Base-by-base conservation (phyloP, 2,888 invertebrate genomes). In the Nephrotoma flavescens region DNA sequence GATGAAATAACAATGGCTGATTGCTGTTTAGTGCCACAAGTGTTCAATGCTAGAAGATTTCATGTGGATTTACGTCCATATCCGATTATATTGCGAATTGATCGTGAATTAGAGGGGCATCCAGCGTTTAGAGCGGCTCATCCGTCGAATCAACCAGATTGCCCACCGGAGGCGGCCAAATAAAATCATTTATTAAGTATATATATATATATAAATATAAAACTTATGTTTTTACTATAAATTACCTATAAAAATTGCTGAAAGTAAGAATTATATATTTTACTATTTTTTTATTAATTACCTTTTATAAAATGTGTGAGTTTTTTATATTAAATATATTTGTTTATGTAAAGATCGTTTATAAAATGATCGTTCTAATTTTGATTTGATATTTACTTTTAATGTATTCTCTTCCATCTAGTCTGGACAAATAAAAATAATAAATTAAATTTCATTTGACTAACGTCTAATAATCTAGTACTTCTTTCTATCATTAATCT, bases 1-100 rank as follows among this genome's bases (percentile, higher is more conserved):
- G 97, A 99, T 92, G 96, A 96, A 89, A 95, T 99, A 87, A 97
- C 98, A 0, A 92, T 99, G 90, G 99, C 99, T 5, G 99, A 99
- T 92, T 96, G 98, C 90, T 98, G 97, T 90, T 93, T 99, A 87
- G 96, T 99, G 86, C 99, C 99, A 85, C 99, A 99, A 92, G 96
- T 98, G 86, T 97, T 96, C 91, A 98, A 98, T 92, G 98, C 98
- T 44, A 94, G 96, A 91, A 96, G 97, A 92, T 98, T 98, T 93
- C 97, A 97, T 89, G 98, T 98, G 11, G 97, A 98, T 91, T 92
- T 98, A 88, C 94, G 96, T 88, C 95, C 96, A 0, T 99, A 96
- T 91, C 98, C 98, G 4, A 97, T 95, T 86, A 97, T 99, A 89
- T 92, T 95, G 87, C 94, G 97, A 89, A 96, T 99, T 87, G 96